Evolutionary conservation across 2,797 vertebrate genomes (phyloP).

Genomic region (Callimico goeldii): DNA sequence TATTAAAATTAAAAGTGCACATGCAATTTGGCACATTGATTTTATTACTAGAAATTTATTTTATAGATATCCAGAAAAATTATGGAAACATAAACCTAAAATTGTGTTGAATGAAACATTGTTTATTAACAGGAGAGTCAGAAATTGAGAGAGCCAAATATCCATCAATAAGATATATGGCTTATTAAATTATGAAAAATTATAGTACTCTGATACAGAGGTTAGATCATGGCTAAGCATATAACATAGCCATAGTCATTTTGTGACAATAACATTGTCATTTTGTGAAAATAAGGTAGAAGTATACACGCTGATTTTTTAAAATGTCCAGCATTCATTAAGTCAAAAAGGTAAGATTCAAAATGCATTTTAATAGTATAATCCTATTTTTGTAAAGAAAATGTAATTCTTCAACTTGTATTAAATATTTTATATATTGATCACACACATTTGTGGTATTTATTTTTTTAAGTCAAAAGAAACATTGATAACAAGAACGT

Average conservation of each 20-base stretch:
- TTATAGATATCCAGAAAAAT: not conserved
- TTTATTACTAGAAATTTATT: not conserved
- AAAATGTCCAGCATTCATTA: not conserved
- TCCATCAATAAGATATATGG: not conserved
- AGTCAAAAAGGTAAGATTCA: not conserved
- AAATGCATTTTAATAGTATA: not conserved
- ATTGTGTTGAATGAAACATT: not conserved
- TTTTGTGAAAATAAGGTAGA: not conserved
- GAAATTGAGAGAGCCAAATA: not conserved
- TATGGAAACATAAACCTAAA: not conserved
- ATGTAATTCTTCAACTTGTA: not conserved
- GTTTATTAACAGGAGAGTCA: not conserved
- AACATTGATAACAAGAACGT: not conserved
- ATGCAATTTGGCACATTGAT: not conserved
- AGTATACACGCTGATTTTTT: not conserved
- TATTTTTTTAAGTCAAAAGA: constrained; percentile 41
- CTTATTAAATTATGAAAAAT: not conserved
- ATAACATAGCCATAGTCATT: not conserved
- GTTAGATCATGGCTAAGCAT: not conserved
- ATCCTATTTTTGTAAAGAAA: not conserved
- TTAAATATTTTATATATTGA: not conserved
- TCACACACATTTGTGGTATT: not conserved
- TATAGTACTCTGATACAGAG: not conserved
- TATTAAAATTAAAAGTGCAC: not conserved
- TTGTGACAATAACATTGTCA: not conserved